phyloP scores from a whole-genome alignment of 2,888 invertebrate species.

The Gandaritis pyraliata region DNA sequence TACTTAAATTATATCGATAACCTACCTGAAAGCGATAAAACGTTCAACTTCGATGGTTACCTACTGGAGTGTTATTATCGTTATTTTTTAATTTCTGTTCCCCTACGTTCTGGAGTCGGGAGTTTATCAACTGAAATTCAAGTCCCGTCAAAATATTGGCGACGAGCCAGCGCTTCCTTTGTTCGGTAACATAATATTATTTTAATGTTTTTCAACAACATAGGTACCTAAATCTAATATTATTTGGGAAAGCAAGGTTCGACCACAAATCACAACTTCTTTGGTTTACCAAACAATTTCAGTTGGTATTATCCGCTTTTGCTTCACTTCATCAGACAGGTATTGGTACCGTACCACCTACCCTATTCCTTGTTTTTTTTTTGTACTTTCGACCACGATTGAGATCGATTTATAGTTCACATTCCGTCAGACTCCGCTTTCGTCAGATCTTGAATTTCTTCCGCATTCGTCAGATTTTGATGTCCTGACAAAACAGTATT shows the following conservation, averaged over 20 bases:
- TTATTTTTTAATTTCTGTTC: conserved; percentile 47
- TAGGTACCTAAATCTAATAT: no score
- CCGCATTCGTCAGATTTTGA: no score
- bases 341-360: no score
- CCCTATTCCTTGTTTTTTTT: no score
- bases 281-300: background rate
- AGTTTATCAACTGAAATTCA: conserved; percentile 40
- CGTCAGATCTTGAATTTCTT: no score
- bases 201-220: conserved; percentile 21
- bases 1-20: no score
- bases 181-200: conserved; percentile 13
- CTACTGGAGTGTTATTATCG: conserved; percentile 36
- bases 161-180: conserved; percentile 40
- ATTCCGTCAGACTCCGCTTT: no score
- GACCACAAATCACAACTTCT: background rate
- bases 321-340: no score
- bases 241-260: background rate
- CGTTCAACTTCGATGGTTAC: conserved; percentile 31
- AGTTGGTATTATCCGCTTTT: background rate
- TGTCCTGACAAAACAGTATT: no score
- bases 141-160: conserved; percentile 44
- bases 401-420: no score
- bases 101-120: conserved; percentile 25
- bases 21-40: conserved; percentile 36
- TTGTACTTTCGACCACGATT: no score